A percentile compares a stretch with the other conserved stretches of the same genome.
These are phyloP conservation scores for Rhopalosiphum padi DNA, from an alignment of 1,140 invertebrate genomes.

Conservation along the genomic window DNA sequence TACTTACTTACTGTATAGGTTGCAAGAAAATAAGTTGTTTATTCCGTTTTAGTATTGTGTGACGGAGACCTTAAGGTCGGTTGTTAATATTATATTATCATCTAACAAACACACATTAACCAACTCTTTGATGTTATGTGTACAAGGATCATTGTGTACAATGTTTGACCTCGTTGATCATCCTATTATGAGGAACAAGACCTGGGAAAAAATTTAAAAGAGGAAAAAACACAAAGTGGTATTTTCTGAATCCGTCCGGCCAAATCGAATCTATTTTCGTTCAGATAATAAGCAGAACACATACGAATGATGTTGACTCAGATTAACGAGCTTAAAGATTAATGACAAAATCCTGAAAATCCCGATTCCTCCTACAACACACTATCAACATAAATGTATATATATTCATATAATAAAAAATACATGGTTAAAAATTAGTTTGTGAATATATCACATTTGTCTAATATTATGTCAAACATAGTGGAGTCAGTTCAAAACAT, in stretches of 20 bases:
- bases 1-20: background rate
- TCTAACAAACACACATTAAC: background rate
- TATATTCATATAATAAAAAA: too few relatives aligned
- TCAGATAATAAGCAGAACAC: background rate
- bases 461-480: too few relatives aligned
- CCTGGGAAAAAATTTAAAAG: background rate
- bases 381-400: background rate
- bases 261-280: background rate
- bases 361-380: background rate
- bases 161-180: background rate
- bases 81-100: slow-evolving; percentile 11
- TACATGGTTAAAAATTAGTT: too few relatives aligned
- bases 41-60: background rate
- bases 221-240: background rate
- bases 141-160: background rate
- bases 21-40: background rate
- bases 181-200: background rate
- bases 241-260: background rate
- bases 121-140: background rate
- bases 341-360: background rate
- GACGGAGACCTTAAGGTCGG: background rate
- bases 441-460: too few relatives aligned
- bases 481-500: too few relatives aligned
- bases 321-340: background rate
- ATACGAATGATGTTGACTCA: background rate